These are phyloP conservation scores for Cydia splendana DNA, from an alignment of 1,140 invertebrate species.

Conservation along the genomic window DNA sequence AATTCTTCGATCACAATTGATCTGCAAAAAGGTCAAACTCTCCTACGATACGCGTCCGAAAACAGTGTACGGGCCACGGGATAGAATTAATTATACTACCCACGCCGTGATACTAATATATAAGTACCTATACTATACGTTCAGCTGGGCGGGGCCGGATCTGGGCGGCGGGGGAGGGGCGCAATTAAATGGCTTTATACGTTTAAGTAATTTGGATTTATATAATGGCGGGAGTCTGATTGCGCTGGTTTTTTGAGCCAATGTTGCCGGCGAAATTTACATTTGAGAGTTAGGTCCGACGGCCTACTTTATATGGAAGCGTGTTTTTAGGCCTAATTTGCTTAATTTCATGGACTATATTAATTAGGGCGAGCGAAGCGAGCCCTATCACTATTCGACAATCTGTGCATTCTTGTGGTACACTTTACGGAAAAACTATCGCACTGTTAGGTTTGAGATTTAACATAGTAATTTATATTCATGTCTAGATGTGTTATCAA, in stretches of 20 bases:
- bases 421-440: too few relatives aligned
- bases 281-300: conserved; percentile 7
- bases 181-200: conserved; percentile 44
- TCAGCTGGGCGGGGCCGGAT: conserved; percentile 30
- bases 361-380: too few relatives aligned
- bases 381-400: too few relatives aligned
- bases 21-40: conserved; percentile 29
- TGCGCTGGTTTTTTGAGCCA: conserved; percentile 33
- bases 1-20: neutral
- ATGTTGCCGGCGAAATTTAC: conserved; percentile 34
- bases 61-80: conserved; percentile 39
- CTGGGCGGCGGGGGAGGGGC: conserved; percentile 38
- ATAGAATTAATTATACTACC: conserved; percentile 58
- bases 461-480: too few relatives aligned
- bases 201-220: conserved; percentile 45
- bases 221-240: conserved; percentile 33
- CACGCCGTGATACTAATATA: conserved; percentile 31
- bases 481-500: too few relatives aligned
- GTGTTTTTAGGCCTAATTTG: neutral
- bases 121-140: neutral
- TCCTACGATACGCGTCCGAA: conserved; percentile 26
- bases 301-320: neutral
- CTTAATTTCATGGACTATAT: neutral
- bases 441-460: too few relatives aligned
- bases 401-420: too few relatives aligned